phyloP scores from a whole-genome alignment of 2,113 vertebrate genomes.

The Genyomyrus donnyi region DNA sequence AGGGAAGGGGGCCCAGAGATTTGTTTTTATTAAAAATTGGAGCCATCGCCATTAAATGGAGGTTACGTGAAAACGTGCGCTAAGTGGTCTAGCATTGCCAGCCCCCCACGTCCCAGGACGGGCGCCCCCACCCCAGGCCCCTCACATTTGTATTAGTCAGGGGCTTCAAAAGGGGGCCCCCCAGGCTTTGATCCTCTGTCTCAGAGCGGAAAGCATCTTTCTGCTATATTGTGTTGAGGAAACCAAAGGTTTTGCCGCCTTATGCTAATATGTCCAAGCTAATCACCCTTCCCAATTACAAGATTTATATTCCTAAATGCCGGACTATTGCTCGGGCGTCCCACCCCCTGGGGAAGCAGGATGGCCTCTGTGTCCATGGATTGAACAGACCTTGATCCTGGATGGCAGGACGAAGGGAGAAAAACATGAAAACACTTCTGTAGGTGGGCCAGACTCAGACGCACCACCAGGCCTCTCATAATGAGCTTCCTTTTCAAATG shows the following conservation, averaged over 20 bases:
- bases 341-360: constrained; percentile 27
- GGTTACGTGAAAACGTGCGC: constrained; percentile 50
- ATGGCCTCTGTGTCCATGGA: constrained; percentile 58
- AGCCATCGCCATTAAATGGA: constrained; percentile 40
- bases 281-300: constrained; percentile 56
- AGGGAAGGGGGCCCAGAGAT: constrained; percentile 24
- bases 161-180: constrained; percentile 90
- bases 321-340: constrained; percentile 22
- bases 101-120: constrained; percentile 49
- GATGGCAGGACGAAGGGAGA: constrained; percentile 32
- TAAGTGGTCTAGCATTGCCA: constrained; percentile 45
- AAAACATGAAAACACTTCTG: constrained; percentile 43
- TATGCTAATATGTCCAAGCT: constrained; percentile 56
- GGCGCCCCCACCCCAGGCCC: constrained; percentile 53
- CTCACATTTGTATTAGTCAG: constrained; percentile 76
- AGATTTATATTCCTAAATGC: constrained; percentile 53
- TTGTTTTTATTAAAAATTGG: constrained; percentile 46
- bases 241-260: constrained; percentile 50
- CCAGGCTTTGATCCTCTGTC: constrained; percentile 85
- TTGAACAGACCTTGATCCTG: neutral
- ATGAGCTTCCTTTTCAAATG: constrained; percentile 39
- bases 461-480: constrained; percentile 13
- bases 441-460: constrained; percentile 37
- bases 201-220: constrained; percentile 67
- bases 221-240: constrained; percentile 56